phyloP scores from a whole-genome alignment of 2,797 vertebrate genomes.

The Melopsittacus undulatus region DNA sequence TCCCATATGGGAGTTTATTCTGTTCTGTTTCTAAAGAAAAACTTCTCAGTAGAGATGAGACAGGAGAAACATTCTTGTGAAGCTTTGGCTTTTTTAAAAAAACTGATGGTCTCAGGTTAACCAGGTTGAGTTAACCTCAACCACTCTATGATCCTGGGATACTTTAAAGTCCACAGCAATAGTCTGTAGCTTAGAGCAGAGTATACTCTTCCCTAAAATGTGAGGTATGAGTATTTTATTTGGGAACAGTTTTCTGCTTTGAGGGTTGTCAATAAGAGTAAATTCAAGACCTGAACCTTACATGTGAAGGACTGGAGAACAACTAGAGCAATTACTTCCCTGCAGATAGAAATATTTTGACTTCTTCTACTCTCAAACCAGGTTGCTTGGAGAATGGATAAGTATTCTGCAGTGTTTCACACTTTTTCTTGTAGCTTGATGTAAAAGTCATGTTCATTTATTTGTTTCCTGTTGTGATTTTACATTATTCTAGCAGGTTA shows the following conservation, averaged over 20 bases:
- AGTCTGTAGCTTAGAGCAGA: not conserved
- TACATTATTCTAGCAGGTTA: not conserved
- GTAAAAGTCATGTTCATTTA: not conserved
- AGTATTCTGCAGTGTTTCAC: not conserved
- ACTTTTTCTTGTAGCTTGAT: not conserved
- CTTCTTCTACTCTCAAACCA: not conserved
- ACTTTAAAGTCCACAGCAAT: not conserved
- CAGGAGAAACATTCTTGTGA: not conserved
- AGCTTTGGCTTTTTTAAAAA: not conserved
- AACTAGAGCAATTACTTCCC: not conserved
- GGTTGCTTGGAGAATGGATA: not conserved
- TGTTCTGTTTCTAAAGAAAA: not conserved
- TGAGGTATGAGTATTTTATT: not conserved
- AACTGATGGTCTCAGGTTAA: rapidly evolving
- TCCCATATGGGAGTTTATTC: not conserved
- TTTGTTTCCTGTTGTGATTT: not conserved
- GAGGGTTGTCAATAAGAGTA: not conserved
- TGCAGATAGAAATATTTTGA: not conserved
- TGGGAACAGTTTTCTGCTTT: not conserved
- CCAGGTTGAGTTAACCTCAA: not conserved
- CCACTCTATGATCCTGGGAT: not conserved
- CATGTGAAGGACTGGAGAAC: not conserved
- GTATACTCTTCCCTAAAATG: not conserved
- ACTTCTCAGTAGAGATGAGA: not conserved
- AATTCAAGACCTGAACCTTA: not conserved